Evolutionary conservation across 2,113 vertebrate genomes (phyloP).

Genomic region (Pomatorhinus ruficollis): DNA sequence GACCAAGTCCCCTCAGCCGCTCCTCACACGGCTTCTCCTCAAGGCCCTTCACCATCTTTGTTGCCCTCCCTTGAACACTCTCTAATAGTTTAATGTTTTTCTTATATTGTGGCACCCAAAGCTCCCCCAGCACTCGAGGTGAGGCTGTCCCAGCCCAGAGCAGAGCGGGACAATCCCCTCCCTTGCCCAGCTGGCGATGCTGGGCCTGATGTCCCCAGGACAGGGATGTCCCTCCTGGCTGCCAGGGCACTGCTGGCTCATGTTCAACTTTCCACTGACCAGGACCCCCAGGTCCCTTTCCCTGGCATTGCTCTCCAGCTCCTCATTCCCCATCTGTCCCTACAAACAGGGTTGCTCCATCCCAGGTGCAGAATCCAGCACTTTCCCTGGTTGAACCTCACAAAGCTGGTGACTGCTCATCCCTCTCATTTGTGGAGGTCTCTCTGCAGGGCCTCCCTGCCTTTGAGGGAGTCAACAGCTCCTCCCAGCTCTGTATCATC

Average conservation of each 20-base stretch:
- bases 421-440: background rate
- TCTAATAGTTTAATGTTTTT: background rate
- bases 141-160: background rate
- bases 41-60: background rate
- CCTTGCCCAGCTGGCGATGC: background rate
- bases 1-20: background rate
- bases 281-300: background rate
- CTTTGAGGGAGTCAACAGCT: accelerated
- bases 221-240: background rate
- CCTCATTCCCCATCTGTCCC: background rate
- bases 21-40: background rate
- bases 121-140: background rate
- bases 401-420: background rate
- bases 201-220: background rate
- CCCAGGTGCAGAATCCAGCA: background rate
- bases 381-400: background rate
- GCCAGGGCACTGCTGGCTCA: background rate
- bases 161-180: background rate
- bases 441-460: background rate
- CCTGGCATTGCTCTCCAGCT: background rate
- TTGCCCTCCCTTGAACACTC: background rate
- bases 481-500: background rate
- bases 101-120: background rate
- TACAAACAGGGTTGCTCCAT: background rate
- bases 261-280: background rate